phyloP scores from a whole-genome alignment of 2,888 invertebrate genomes.

The Graphium colonna region DNA sequence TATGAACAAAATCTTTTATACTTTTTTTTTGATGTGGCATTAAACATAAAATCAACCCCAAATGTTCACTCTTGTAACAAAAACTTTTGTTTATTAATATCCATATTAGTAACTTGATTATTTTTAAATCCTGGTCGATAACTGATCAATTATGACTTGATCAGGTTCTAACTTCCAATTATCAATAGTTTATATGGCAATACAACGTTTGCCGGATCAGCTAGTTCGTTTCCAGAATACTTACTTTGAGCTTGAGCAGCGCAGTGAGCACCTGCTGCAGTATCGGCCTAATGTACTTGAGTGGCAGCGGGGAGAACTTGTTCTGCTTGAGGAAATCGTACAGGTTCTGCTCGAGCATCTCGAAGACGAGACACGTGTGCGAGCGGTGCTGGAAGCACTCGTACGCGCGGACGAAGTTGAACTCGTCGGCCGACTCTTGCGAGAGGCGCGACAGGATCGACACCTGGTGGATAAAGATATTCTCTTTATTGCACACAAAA shows the following conservation, averaged over 20 bases:
- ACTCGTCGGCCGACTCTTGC: conserved; percentile 99
- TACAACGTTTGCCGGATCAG: too few species aligned
- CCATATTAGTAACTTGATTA: too few species aligned
- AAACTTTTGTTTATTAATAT: too few species aligned
- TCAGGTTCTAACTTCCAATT: too few species aligned
- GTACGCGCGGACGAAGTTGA: conserved; percentile 99
- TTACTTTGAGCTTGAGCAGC: conserved; percentile 93
- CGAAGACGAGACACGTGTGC: conserved; percentile 99
- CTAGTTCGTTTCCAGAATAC: too few species aligned
- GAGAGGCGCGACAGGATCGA: conserved; percentile 95
- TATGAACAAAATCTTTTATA: too few species aligned
- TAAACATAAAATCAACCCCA: too few species aligned
- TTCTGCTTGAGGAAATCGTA: conserved; percentile 99
- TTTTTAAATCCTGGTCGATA: too few species aligned
- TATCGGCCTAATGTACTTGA: conserved; percentile 99
- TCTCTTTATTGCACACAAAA: neutral
- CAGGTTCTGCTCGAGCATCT: conserved; percentile 99
- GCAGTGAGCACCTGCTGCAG: conserved; percentile 96
- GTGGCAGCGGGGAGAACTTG: conserved; percentile 98
- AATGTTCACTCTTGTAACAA: too few species aligned
- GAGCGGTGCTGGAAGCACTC: conserved; percentile 99
- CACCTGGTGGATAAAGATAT: conserved; percentile 76
- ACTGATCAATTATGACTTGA: too few species aligned
- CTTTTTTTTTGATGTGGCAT: too few species aligned
- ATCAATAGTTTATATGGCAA: too few species aligned